These are phyloP conservation scores for Aphidius ervi DNA, from an alignment of 1,140 invertebrate genomes.

Conservation along the genomic window DNA sequence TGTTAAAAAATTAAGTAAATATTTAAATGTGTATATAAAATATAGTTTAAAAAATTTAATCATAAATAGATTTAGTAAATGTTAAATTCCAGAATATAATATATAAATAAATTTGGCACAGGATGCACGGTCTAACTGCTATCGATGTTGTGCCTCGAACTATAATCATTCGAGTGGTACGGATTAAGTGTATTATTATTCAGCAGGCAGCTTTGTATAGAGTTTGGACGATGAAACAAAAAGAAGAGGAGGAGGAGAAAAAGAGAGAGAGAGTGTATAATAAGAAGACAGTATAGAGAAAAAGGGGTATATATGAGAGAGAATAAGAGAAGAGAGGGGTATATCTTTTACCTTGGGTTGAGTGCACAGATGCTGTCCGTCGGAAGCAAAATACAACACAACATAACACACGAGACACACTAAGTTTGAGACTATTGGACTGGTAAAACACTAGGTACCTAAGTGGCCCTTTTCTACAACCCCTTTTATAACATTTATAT, in stretches of 20 bases:
- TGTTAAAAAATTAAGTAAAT: too few species aligned
- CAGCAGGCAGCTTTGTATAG: slow-evolving; percentile 53
- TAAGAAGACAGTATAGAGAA: too few species aligned
- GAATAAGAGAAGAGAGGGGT: not conserved
- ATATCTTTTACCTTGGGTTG: slow-evolving; percentile 24
- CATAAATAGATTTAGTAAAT: too few species aligned
- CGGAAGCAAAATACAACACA: slow-evolving; percentile 19
- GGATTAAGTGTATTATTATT: slow-evolving; percentile 55
- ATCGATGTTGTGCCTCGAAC: slow-evolving; percentile 47
- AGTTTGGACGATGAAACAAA: slow-evolving; percentile 39
- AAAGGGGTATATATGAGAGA: too few species aligned
- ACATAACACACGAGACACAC: slow-evolving; percentile 15
- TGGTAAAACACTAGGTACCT: slow-evolving; percentile 25
- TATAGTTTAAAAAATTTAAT: too few species aligned
- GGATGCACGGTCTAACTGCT: slow-evolving; percentile 56
- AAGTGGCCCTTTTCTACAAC: slow-evolving; percentile 14
- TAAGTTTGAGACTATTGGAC: slow-evolving; percentile 13
- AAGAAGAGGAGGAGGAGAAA: not conserved
- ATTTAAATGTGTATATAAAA: too few species aligned
- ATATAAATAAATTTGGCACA: slow-evolving; percentile 47
- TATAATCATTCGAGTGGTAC: slow-evolving; percentile 52
- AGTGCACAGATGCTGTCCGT: slow-evolving; percentile 50
- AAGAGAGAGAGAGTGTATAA: too few species aligned
- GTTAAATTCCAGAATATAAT: not conserved
- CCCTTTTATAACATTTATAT: not conserved